Conservation (phyloP, 2,888 invertebrate genomes). For the Ganaspis brasiliensis region DNA sequence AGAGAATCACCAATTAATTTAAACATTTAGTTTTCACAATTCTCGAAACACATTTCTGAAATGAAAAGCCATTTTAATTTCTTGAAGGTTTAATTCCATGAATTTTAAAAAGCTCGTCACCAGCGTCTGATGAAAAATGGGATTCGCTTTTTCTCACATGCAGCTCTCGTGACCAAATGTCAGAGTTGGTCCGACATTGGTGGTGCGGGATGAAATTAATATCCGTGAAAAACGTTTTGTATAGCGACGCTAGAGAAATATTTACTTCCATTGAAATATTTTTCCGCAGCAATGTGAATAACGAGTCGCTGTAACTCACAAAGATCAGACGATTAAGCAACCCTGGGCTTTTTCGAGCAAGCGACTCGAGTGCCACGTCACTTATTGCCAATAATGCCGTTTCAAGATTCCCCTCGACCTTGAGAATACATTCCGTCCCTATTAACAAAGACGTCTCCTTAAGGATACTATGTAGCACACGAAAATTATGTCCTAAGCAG, state of each 20-base stretch:
- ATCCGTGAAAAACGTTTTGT: neutral
- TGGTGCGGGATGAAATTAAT: neutral
- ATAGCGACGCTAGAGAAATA: neutral
- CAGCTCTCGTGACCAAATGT: constrained; percentile 8
- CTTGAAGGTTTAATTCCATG: neutral
- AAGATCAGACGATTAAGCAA: constrained; percentile 50
- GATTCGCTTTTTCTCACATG: constrained; percentile 2
- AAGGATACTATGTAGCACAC: neutral
- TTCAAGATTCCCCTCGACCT: constrained; percentile 47
- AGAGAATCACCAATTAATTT: too few relatives aligned
- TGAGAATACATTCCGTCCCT: constrained; percentile 39
- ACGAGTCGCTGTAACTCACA: constrained; percentile 11
- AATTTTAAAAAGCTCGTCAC: neutral
- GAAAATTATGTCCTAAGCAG: constrained; percentile 18
- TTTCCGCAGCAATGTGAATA: neutral
- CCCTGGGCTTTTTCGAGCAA: constrained; percentile 15
- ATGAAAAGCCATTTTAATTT: neutral
- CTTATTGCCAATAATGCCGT: constrained; percentile 50
- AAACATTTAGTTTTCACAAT: too few relatives aligned
- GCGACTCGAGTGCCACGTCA: constrained; percentile 2
- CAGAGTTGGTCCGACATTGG: constrained; percentile 5
- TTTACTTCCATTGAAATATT: neutral
- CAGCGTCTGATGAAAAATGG: neutral
- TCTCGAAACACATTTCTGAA: too few relatives aligned
- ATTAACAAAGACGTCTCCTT: neutral